Base-by-base conservation (phyloP, 1,140 invertebrate genomes). In the Brachystomella parvula region DNA sequence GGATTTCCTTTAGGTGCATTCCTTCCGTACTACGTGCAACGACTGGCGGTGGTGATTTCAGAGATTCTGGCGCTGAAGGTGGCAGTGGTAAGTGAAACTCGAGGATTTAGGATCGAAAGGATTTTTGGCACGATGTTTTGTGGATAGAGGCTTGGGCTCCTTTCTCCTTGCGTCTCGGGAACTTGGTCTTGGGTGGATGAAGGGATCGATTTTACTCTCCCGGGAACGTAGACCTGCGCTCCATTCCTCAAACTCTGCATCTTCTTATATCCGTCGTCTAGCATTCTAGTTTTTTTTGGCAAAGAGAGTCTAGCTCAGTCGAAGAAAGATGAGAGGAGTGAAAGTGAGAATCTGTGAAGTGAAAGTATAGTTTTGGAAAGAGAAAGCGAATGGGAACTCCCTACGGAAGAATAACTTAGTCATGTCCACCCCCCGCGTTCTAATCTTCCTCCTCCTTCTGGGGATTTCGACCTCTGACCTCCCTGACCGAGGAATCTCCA, bases 401-500 rank as follows among this genome's bases (percentile, higher is more conserved):
- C 35, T 39, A 6, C n/a, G n/a, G n/a, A 19, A 39, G 6, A 19
- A 19, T 19, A 6, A 39, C 35, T 39, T 39, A 39, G 35, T 39
- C 49, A 53, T 53, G 49, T 53, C 49, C 12, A 53, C 49, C 15
- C 49, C 15, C 49, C 9, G 49, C 6, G 9, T 53, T 24, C 6
- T 53, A 12, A 6, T 53, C 49, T 53, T 53, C 21, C 49, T 53
- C 49, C 49, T 60, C 24, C 58, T 60, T 29, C 12, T 35, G 3
- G 12, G 9, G 15, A 15, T 35, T 6, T 29, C 58, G 29, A 35
- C 29, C 58, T 35, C 58, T 30, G 29, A 60, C 30, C 58, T 32
- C 58, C 61, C 61, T 6, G 33, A 62, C 32, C 56, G 59, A 28
- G 66, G 66, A 9, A 67, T 67, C 30, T 63, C 66, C 2, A 60